phyloP scores from a whole-genome alignment of 2,113 vertebrate genomes.

The Podarcis muralis region DNA sequence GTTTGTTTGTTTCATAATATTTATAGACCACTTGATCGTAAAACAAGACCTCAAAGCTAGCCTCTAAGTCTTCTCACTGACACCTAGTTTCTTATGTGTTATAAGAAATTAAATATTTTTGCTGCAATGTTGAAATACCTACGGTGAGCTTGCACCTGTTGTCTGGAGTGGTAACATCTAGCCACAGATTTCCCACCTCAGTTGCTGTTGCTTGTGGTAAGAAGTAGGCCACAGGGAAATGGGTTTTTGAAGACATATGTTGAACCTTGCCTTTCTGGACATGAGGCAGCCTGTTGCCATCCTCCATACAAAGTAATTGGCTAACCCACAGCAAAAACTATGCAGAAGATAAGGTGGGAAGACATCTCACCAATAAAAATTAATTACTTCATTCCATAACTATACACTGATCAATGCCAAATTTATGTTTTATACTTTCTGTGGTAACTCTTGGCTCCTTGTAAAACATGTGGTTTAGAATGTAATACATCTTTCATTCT shows the following conservation, averaged over 20 bases:
- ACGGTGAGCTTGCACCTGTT: background rate
- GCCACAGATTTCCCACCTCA: background rate
- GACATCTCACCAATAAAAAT: rapidly evolving
- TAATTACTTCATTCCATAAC: slow-evolving; percentile 8
- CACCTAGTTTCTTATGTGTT: background rate
- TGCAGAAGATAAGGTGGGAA: slow-evolving; percentile 8
- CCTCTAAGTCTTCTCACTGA: background rate
- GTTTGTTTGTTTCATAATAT: too few relatives aligned
- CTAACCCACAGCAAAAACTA: slow-evolving; percentile 5
- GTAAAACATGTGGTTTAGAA: slow-evolving; percentile 40
- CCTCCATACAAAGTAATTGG: background rate
- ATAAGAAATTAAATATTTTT: background rate
- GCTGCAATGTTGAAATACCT: background rate
- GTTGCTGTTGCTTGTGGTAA: background rate
- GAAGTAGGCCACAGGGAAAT: too few relatives aligned
- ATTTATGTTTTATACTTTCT: background rate
- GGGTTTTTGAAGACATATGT: background rate
- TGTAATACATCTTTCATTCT: slow-evolving; percentile 35
- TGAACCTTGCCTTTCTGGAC: background rate
- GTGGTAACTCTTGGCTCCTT: slow-evolving; percentile 13
- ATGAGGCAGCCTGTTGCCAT: background rate
- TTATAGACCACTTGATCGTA: too few relatives aligned
- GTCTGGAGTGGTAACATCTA: background rate
- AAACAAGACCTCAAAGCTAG: too few relatives aligned
- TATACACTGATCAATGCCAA: slow-evolving; percentile 13